Evolutionary conservation across 2,797 vertebrate genomes (phyloP).

Genomic region (Lagorchestes hirsutus): DNA sequence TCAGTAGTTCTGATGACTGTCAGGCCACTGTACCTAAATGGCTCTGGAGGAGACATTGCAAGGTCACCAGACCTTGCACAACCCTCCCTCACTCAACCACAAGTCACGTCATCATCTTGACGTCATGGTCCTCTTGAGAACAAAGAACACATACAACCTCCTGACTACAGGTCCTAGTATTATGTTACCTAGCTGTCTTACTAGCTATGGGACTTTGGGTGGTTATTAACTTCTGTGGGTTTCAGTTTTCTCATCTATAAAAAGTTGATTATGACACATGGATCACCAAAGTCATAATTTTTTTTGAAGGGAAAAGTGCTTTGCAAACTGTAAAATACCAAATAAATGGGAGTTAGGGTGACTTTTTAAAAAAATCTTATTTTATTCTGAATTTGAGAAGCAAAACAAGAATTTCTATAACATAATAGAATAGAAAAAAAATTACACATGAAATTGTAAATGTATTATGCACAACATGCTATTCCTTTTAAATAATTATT

Average conservation of each 20-base stretch:
- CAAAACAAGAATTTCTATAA: neutral
- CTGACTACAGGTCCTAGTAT: neutral
- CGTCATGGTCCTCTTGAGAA: too few species aligned
- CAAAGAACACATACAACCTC: neutral
- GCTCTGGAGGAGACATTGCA: too few species aligned
- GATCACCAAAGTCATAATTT: neutral
- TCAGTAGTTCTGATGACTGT: too few species aligned
- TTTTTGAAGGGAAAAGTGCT: constrained; percentile 19
- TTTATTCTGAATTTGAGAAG: neutral
- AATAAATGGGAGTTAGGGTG: neutral
- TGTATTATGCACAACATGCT: neutral
- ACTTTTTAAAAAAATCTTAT: neutral
- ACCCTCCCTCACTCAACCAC: too few species aligned
- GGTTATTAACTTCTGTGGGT: neutral
- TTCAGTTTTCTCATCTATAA: constrained; percentile 30
- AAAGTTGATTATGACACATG: neutral
- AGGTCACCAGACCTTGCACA: too few species aligned
- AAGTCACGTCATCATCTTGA: too few species aligned
- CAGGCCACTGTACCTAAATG: too few species aligned
- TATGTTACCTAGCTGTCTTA: neutral
- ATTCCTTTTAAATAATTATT: neutral
- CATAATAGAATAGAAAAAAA: neutral
- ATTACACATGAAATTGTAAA: neutral
- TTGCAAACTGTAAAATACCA: constrained; percentile 12
- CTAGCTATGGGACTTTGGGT: neutral